Conservation (phyloP, 2,113 vertebrate genomes). For the Salvelinus namaycush region DNA sequence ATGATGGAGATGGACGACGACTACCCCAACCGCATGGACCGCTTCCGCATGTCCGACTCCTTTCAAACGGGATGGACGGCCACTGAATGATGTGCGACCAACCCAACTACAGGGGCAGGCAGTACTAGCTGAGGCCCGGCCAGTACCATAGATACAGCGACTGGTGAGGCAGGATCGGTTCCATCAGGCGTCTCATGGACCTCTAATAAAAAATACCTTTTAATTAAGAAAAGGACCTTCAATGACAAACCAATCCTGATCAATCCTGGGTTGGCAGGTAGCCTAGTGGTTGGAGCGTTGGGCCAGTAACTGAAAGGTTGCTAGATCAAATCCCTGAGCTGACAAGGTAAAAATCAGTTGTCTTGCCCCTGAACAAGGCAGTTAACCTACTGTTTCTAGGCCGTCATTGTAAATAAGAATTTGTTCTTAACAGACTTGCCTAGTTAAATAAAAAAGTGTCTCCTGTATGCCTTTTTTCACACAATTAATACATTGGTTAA, state of each 20-base stretch:
- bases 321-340: no score
- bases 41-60: constrained; percentile 48
- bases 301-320: no score
- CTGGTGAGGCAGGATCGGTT: constrained; percentile 22
- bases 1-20: constrained; percentile 56
- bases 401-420: no score
- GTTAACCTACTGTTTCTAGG: no score
- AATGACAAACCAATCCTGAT: constrained; percentile 7
- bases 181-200: constrained; percentile 27
- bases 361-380: no score
- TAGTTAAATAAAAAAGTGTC: not conserved
- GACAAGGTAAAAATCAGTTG: no score
- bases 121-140: constrained; percentile 12
- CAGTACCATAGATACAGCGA: constrained; percentile 22
- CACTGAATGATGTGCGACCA: constrained; percentile 53
- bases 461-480: constrained; percentile 23
- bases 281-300: no score
- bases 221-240: constrained; percentile 19
- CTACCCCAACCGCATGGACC: constrained; percentile 49
- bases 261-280: no score
- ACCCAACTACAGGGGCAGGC: constrained; percentile 37
- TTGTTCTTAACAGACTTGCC: no score
- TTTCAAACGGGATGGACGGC: constrained; percentile 49
- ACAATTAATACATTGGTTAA: constrained; percentile 30
- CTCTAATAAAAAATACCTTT: constrained; percentile 26